Base-by-base conservation (phyloP, 2,888 invertebrate genomes). In the Ceramica pisi region DNA sequence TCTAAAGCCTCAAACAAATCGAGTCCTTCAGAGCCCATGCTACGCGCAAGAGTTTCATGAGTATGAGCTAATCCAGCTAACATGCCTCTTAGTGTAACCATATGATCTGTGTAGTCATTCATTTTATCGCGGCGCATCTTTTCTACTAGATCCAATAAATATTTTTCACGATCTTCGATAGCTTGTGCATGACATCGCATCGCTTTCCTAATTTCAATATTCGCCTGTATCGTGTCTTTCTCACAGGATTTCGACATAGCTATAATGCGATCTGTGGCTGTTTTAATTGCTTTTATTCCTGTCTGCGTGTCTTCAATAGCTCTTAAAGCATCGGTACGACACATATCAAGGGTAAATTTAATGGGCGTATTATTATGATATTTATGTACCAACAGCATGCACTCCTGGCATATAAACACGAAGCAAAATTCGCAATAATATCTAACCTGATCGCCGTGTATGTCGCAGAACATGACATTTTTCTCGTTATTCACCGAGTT, bases 161-260 rank as follows among this genome's bases (percentile, higher is more conserved):
- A 97, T 61, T 97, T 97, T 90, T 98, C 98, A 35, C 98, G 96
- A 81, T 98, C 98, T 92, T 98, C 98, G 65, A 98, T 95, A 21
- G 98, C 97, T 62, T 97, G 95, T 74, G 97, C 97, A 84, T 97
- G 97, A 82, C 97, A 96, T 66, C 97, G 97, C 90, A 97, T 97
- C 41, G 97, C 97, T 86, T 97, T 97, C 74, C 97, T 96, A 64
- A 98, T 97, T 87, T 97, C 97, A 80, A 97, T 96, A 65, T 97
- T 96, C 16, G 98, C 97, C 86, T 98, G 98, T 26, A 96, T 96
- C 6, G 97, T 97, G 83, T 98, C 98, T 73, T 97, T 97, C 86
- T 98, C 98, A 59, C 98, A 97, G 16, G 97, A 96, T 81, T 98
- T 98, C 0, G 97, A 97, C 89, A 96, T 96, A 53, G 96, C 96